phyloP scores from a whole-genome alignment of 2,888 invertebrate genomes.

The Drosophila anceps region DNA sequence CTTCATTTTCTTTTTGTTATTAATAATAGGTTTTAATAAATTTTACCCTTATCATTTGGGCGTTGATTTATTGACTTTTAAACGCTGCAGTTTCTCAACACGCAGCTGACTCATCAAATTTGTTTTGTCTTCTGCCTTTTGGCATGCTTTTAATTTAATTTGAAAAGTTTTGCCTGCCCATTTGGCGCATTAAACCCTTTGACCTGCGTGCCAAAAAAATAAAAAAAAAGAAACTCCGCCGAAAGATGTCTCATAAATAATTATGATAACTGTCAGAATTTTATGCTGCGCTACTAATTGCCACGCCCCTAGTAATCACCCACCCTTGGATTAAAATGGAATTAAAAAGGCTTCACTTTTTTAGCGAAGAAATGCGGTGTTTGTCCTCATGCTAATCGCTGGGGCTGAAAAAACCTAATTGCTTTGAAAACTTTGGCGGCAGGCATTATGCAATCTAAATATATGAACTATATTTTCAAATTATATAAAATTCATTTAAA shows the following conservation, averaged over 20 bases:
- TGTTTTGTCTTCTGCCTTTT: constrained; percentile 68
- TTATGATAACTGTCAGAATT: constrained; percentile 76
- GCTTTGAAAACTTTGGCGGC: neutral
- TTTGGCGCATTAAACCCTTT: constrained; percentile 78
- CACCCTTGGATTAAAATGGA: constrained; percentile 36
- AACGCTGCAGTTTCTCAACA: constrained; percentile 63
- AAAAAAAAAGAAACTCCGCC: constrained; percentile 31
- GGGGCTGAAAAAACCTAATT: neutral
- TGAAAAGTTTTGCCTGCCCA: constrained; percentile 79
- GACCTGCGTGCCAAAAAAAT: constrained; percentile 26
- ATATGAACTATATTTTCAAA: neutral
- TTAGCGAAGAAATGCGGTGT: neutral
- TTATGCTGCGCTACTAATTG: constrained; percentile 42
- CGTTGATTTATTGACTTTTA: constrained; percentile 82
- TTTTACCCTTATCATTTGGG: constrained; percentile 69
- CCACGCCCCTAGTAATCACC: constrained; percentile 33
- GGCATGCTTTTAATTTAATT: constrained; percentile 82
- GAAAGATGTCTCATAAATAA: constrained; percentile 77
- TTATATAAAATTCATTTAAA: neutral
- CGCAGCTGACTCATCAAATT: constrained; percentile 80
- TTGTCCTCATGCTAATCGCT: neutral
- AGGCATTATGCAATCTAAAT: neutral
- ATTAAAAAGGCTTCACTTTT: constrained; percentile 43
- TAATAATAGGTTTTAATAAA: constrained; percentile 53
- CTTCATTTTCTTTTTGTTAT: constrained; percentile 38